Percentiles rank a stretch among this genome's conserved stretches.
These are phyloP conservation scores for Prionailurus bengalensis DNA, from an alignment of 2,113 vertebrate species.

Conservation along the genomic window DNA sequence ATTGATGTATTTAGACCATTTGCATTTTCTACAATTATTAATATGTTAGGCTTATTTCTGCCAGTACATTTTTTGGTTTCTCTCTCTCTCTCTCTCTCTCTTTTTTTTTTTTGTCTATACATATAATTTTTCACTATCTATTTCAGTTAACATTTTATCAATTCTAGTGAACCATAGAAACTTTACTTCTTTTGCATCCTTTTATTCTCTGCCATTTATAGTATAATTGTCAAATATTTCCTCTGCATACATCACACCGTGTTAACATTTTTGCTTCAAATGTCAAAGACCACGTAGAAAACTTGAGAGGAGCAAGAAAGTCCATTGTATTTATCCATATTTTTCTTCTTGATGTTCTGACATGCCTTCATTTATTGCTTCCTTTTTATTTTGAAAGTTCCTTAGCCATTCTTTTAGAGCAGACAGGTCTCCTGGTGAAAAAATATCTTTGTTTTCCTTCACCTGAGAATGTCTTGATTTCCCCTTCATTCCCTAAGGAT, in stretches of 20 bases:
- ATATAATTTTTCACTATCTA: neutral
- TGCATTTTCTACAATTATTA: neutral
- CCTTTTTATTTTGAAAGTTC: neutral
- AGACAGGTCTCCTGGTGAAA: neutral
- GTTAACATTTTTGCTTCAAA: neutral
- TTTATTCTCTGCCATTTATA: neutral
- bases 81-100: neutral
- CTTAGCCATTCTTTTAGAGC: neutral
- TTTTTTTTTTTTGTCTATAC: neutral
- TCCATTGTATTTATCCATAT: neutral
- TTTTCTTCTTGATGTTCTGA: neutral
- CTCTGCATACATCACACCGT: neutral
- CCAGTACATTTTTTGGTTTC: neutral
- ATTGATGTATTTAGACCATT: neutral
- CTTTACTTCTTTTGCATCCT: neutral
- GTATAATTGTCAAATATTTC: constrained; percentile 11
- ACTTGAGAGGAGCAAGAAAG: neutral
- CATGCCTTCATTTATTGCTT: neutral
- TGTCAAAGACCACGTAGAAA: constrained; percentile 6
- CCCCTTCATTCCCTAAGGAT: neutral
- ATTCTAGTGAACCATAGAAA: neutral
- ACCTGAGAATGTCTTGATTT: constrained; percentile 13
- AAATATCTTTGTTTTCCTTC: neutral
- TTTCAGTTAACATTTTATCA: neutral
- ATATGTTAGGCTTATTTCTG: neutral